These are phyloP conservation scores for Rhea pennata DNA, from an alignment of 2,113 vertebrate genomes.

Conservation along the genomic window DNA sequence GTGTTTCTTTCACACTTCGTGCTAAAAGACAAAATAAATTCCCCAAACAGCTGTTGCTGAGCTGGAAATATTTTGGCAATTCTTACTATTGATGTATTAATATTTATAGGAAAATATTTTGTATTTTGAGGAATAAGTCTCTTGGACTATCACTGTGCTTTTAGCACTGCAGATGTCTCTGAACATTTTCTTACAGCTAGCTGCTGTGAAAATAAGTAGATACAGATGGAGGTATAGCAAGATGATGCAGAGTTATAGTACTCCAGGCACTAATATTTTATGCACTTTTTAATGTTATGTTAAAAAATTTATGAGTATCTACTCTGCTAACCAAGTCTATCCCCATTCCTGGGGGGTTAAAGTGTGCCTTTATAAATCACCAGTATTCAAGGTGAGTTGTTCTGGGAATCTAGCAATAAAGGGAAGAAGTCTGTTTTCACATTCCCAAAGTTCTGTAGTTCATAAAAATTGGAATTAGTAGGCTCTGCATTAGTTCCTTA, in stretches of 20 bases:
- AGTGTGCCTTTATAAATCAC: neutral
- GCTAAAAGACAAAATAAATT: neutral
- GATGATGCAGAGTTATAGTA: constrained; percentile 10
- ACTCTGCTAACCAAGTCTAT: neutral
- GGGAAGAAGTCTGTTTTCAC: neutral
- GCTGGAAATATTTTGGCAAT: constrained; percentile 12
- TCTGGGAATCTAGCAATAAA: neutral
- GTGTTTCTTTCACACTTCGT: neutral
- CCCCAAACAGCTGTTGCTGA: neutral
- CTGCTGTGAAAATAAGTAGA: constrained; percentile 23
- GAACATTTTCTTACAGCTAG: constrained; percentile 11
- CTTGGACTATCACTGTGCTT: constrained; percentile 4
- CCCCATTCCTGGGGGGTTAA: neutral
- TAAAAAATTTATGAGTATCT: constrained; percentile 40
- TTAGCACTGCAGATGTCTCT: constrained; percentile 49
- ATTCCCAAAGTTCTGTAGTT: neutral
- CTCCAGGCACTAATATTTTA: constrained; percentile 41
- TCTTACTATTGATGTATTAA: constrained; percentile 22
- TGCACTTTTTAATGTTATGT: constrained; percentile 28
- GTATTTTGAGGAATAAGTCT: constrained; percentile 17
- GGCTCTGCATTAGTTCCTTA: neutral
- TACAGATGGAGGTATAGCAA: constrained; percentile 10
- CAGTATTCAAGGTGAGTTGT: neutral
- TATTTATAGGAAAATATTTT: constrained; percentile 48
- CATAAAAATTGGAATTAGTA: neutral